Evolutionary conservation across 2,888 invertebrate genomes (phyloP), one percentile per base, ranked within the genome.

Genomic region (Tachystola acroxantha): DNA sequence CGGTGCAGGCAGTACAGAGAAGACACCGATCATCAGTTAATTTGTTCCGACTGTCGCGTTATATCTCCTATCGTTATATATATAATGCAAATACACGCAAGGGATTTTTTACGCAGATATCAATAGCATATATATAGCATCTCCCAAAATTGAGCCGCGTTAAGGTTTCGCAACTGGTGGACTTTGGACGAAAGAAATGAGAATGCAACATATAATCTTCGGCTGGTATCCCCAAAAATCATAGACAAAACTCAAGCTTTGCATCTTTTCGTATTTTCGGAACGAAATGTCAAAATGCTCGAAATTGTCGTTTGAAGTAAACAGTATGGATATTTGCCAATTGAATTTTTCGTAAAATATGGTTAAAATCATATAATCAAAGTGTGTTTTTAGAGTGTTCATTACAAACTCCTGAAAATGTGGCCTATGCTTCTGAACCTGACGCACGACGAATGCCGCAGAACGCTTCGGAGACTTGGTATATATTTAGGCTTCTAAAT

Each of bases 391-490:
- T 62, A 55, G 53, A 56, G 70, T 73, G 73, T 66, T 63, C 42
- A 64, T 57, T 57, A 59, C 45, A 62, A 66, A 64, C 59, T 48
- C 55, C 53, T 63, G 47, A 84, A 72, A 63, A 88, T 88, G 87
- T 87, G 87, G 93, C 94, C 94, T 49, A 85, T 91, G 79, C 88
- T 93, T 48, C 86, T 94, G 56, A 94, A 96, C 86, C 92, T 96
- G 92, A 93, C 93, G 60, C 92, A 92, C 72, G 96, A 96, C 82
- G 96, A 97, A 81, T 96, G 95, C 80, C 92, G 94, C 78, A 92
- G 94, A 68, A 92, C 93, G 86, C 91, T 97, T 69, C 91, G 97
- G 66, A 92, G 94, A 88, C 90, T 96, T 68, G 95, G 95, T 95
- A 90, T 84, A 84, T 73, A 79, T 79, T 80, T 80, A 79, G 82